Percentiles rank a stretch among this genome's conserved stretches.
Conservation (phyloP, 2,113 vertebrate species). For the Dinomys branickii region DNA sequence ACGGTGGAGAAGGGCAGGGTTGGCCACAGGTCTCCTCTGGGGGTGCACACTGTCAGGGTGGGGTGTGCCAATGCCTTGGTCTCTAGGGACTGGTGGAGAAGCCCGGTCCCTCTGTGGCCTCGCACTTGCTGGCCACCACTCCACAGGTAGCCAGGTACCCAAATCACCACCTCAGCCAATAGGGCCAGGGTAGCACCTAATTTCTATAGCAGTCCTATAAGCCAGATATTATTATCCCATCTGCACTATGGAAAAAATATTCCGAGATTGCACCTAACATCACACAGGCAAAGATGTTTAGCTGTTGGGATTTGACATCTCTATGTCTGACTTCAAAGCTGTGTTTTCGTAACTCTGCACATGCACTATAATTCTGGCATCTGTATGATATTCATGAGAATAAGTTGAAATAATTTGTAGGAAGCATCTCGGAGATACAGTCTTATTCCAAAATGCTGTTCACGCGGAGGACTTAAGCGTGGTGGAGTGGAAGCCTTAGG, state of each 20-base stretch:
- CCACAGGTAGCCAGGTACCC: not conserved
- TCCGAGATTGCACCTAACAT: not conserved
- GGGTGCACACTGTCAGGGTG: not conserved
- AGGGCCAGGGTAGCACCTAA: not conserved
- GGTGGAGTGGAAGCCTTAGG: not conserved
- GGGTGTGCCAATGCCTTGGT: not conserved
- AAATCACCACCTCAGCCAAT: too few species aligned
- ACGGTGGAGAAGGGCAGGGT: too few species aligned
- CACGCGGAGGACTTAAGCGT: not conserved
- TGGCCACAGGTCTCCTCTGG: not conserved
- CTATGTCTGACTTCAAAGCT: not conserved
- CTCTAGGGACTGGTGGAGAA: not conserved
- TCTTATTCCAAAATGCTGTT: not conserved
- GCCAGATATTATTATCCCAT: not conserved
- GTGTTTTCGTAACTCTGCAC: not conserved
- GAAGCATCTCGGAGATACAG: not conserved
- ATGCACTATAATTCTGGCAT: not conserved
- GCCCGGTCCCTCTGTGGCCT: not conserved
- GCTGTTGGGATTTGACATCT: not conserved
- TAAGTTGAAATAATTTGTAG: not conserved
- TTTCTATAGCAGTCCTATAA: not conserved
- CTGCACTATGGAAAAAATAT: slow-evolving; percentile 18
- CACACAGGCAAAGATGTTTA: not conserved
- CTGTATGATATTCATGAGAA: not conserved
- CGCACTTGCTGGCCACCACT: not conserved